Percentiles rank a stretch among this genome's conserved stretches.
phyloP scores from a whole-genome alignment of 2,113 vertebrate genomes.

The Oxyura jamaicensis region DNA sequence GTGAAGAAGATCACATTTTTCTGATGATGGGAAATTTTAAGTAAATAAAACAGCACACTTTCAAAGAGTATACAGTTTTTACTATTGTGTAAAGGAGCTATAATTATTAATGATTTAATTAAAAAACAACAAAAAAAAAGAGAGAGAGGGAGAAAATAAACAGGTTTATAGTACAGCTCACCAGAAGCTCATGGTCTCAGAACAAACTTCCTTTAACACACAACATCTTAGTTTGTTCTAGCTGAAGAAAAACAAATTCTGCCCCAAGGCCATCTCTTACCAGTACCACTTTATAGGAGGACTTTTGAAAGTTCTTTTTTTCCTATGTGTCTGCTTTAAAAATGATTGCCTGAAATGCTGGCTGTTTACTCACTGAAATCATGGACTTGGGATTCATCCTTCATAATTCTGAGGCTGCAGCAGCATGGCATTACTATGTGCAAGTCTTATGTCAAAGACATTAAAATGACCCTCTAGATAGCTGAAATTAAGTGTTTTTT shows the following conservation, averaged over 20 bases:
- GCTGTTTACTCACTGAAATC: not conserved
- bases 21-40: not conserved
- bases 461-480: not conserved
- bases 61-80: not conserved
- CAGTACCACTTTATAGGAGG: not conserved
- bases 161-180: not conserved
- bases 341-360: not conserved
- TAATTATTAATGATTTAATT: not conserved
- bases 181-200: not conserved
- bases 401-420: not conserved
- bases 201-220: not conserved
- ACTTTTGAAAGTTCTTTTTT: not conserved
- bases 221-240: not conserved
- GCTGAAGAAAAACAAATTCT: not conserved
- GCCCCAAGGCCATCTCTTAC: not conserved
- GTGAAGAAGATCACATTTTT: not conserved
- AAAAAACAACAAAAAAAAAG: not conserved
- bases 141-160: not conserved
- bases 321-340: not conserved
- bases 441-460: fast-evolving
- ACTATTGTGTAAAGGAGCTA: not conserved
- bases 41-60: not conserved
- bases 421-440: not conserved
- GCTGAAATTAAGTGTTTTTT: not conserved
- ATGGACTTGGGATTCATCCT: not conserved